These are phyloP conservation scores for Leptobrachium leishanense DNA, from an alignment of 2,113 vertebrate genomes.

Conservation along the genomic window DNA sequence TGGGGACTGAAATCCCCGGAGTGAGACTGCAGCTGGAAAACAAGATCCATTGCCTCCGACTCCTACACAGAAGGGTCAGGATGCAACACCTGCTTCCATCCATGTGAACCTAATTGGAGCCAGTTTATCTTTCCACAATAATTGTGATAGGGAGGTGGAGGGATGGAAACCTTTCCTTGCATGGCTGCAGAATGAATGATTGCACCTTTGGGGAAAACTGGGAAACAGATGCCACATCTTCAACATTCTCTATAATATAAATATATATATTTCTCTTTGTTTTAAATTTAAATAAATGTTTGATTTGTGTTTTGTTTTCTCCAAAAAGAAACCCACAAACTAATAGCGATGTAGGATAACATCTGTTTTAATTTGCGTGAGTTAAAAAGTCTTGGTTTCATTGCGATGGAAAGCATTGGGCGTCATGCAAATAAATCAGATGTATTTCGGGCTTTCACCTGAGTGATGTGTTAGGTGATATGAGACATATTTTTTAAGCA, in stretches of 20 bases:
- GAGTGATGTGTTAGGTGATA: background rate
- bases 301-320: conserved; percentile 11
- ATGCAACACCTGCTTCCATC: conserved; percentile 39
- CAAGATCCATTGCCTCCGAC: conserved; percentile 26
- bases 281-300: conserved; percentile 14
- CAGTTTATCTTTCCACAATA: conserved; percentile 47
- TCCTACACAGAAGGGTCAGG: conserved; percentile 27
- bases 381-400: background rate
- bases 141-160: conserved; percentile 27
- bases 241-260: conserved; percentile 19
- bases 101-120: conserved; percentile 43
- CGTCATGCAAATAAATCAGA: background rate
- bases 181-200: conserved; percentile 33
- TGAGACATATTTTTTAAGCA: background rate
- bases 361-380: conserved; percentile 26
- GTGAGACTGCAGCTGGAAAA: conserved; percentile 37
- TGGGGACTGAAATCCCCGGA: conserved; percentile 18
- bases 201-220: conserved; percentile 29
- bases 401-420: background rate
- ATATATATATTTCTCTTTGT: background rate
- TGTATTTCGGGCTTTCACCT: background rate
- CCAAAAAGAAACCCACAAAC: conserved; percentile 20
- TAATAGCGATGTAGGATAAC: conserved; percentile 9
- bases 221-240: conserved; percentile 29
- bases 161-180: conserved; percentile 7